phyloP scores from a whole-genome alignment of 37 sponge, comb jelly and placozoan genomes.

The Dysidea cf. avara region DNA sequence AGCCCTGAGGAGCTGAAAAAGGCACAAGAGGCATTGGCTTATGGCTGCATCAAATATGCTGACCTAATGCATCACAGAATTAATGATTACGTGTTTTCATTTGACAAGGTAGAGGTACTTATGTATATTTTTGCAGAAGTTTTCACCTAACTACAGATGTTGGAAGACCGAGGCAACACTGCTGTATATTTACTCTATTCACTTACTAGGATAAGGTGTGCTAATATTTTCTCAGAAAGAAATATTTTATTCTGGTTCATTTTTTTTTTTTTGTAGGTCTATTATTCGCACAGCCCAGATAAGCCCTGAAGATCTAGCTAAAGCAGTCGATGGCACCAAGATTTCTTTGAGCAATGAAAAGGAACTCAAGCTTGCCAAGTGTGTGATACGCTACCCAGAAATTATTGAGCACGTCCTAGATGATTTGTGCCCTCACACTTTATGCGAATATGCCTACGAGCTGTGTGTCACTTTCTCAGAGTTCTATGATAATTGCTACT shows the following conservation, averaged over 20 bases:
- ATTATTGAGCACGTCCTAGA: conserved; percentile 55
- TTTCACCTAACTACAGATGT: conserved; percentile 52
- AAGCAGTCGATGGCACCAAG: conserved; percentile 49
- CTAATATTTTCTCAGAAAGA: background rate
- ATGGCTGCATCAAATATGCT: conserved; percentile 99
- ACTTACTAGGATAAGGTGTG: conserved; percentile 79
- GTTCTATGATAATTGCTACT: conserved; percentile 97
- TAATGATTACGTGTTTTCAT: conserved; percentile 97
- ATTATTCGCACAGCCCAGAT: conserved; percentile 82
- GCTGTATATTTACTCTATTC: conserved; percentile 97
- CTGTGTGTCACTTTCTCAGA: conserved; percentile 85
- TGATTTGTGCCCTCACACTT: conserved; percentile 74
- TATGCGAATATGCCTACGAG: conserved; percentile 95
- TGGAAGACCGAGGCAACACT: conserved; percentile 95
- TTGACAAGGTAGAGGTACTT: conserved; percentile 76
- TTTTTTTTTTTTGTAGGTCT: conserved; percentile 50
- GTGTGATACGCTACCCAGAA: conserved; percentile 88
- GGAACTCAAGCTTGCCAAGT: conserved; percentile 90
- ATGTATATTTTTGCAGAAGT: background rate
- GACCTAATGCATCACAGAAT: conserved; percentile 88
- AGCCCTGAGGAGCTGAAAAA: conserved; percentile 77
- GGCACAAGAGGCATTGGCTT: conserved; percentile 90
- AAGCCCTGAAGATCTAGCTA: conserved; percentile 51
- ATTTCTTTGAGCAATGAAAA: conserved; percentile 74
- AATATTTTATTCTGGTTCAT: background rate